These are phyloP conservation scores for Mythimna albipuncta DNA, from an alignment of 2,888 invertebrate species.

Conservation along the genomic window DNA sequence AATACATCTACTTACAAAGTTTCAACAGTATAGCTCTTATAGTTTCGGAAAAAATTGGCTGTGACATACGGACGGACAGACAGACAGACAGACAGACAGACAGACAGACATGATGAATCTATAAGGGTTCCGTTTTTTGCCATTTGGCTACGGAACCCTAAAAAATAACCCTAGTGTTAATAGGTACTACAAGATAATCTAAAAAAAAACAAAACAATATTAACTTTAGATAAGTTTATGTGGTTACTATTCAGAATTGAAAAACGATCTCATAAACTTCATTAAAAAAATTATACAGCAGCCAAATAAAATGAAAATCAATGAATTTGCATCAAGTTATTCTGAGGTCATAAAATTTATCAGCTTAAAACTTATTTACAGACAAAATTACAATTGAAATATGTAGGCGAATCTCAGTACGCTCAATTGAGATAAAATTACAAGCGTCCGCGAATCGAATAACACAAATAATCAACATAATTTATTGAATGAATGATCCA, in stretches of 20 bases:
- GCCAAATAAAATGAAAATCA: not conserved
- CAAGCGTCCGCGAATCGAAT: conserved; percentile 54
- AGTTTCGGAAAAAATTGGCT: too few species aligned
- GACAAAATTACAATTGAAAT: conserved; percentile 26
- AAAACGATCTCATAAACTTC: not conserved
- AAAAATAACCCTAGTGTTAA: not conserved
- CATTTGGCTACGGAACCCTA: too few species aligned
- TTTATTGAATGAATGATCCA: conserved; percentile 43
- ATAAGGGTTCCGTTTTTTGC: too few species aligned
- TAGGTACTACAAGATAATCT: not conserved
- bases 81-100: too few species aligned
- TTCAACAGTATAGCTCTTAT: too few species aligned
- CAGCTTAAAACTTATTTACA: conserved; percentile 28
- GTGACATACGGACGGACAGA: too few species aligned
- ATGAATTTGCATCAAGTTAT: not conserved
- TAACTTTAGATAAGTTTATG: not conserved
- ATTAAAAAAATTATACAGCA: not conserved
- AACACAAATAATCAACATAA: conserved; percentile 57
- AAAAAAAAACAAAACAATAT: not conserved
- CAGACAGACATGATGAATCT: too few species aligned
- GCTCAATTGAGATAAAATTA: conserved; percentile 57
- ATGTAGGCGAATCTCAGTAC: conserved; percentile 47
- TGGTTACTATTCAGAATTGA: conserved; percentile 5
- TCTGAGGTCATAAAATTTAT: conserved; percentile 41
- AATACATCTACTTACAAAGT: too few species aligned